Conservation (phyloP, 2,113 vertebrate genomes). For the Elgaria multicarinata region DNA sequence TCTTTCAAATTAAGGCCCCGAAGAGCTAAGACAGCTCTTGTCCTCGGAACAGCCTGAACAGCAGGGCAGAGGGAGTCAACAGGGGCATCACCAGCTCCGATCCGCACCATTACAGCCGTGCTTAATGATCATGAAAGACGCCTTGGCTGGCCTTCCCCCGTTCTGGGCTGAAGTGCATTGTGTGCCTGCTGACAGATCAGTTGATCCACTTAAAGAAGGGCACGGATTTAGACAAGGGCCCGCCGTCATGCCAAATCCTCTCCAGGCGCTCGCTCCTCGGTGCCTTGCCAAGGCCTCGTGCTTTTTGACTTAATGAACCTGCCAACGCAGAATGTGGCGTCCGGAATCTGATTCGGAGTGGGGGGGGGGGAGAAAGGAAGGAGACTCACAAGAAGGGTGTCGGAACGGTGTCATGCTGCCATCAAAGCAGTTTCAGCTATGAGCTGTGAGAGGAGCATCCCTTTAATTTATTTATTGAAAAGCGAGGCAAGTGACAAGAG, state of each 20-base stretch:
- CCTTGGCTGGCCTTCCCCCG: conserved; percentile 52
- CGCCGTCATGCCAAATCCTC: conserved; percentile 23
- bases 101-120: conserved; percentile 54
- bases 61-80: not conserved
- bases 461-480: not conserved
- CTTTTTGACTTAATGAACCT: conserved; percentile 42
- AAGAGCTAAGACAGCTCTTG: not conserved
- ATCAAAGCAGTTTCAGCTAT: not conserved
- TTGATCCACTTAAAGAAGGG: conserved; percentile 56
- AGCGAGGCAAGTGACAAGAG: not conserved
- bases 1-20: not conserved
- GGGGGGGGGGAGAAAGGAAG: not conserved
- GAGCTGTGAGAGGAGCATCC: not conserved
- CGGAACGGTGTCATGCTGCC: not conserved
- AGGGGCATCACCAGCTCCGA: conserved; percentile 48
- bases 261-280: conserved; percentile 18
- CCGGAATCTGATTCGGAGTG: not conserved
- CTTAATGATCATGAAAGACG: conserved; percentile 62
- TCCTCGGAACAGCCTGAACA: conserved; percentile 20
- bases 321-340: not conserved
- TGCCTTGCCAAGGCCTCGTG: conserved; percentile 24
- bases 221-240: conserved; percentile 57
- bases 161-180: conserved; percentile 34
- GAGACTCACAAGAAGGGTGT: not conserved
- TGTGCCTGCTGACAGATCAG: conserved; percentile 55